Conservation (phyloP, 2,113 vertebrate genomes). For the Lonchura striata region DNA sequence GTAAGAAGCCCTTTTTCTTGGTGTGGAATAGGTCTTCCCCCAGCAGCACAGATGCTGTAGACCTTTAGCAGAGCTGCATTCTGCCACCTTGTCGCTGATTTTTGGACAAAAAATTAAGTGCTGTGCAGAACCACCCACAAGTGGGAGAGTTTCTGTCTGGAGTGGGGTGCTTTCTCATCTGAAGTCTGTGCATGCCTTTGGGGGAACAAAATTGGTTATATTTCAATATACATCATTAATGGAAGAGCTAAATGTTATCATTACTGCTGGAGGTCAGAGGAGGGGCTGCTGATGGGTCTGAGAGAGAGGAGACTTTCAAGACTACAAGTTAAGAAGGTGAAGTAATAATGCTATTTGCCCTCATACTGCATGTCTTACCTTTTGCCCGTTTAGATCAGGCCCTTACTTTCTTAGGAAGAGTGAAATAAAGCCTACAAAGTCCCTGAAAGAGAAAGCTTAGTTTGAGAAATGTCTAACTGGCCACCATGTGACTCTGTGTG, state of each 20-base stretch:
- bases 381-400: background rate
- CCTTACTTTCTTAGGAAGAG: background rate
- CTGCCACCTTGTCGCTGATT: fast-evolving
- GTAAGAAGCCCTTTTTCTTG: background rate
- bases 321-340: background rate
- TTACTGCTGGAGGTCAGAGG: background rate
- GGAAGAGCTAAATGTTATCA: background rate
- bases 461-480: background rate
- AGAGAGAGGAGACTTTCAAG: background rate
- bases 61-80: background rate
- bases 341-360: background rate
- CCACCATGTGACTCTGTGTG: fast-evolving
- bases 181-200: background rate
- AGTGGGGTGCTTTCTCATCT: background rate
- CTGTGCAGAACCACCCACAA: no score
- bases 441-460: background rate
- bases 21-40: background rate
- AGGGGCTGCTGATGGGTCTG: background rate
- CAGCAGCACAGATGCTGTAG: fast-evolving
- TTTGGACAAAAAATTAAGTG: background rate
- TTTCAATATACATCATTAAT: background rate
- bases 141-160: background rate
- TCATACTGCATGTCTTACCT: background rate
- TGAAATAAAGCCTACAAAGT: background rate
- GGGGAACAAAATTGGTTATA: background rate